Conservation (phyloP, 2,888 invertebrate species). For the Griposia aprilina region DNA sequence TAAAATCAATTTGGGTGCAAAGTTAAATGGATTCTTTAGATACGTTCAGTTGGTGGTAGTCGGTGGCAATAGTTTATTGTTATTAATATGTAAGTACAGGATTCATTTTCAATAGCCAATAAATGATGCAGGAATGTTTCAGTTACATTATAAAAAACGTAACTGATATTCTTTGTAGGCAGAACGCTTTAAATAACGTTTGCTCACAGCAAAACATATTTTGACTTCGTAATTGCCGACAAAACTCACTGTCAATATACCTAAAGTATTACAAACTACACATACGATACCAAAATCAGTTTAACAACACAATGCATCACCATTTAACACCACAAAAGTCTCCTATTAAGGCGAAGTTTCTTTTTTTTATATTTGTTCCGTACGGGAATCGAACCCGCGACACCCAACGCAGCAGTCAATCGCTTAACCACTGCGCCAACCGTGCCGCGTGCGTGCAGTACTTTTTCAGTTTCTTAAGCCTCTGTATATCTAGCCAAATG, state of each 20-base stretch:
- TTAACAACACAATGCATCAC: neutral
- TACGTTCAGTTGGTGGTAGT: neutral
- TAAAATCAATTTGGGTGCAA: constrained; percentile 38
- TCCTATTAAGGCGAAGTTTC: constrained; percentile 6
- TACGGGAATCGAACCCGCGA: too few species aligned
- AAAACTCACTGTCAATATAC: neutral
- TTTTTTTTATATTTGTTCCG: too few species aligned
- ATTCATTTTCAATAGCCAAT: neutral
- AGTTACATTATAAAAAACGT: neutral
- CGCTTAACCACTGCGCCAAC: too few species aligned
- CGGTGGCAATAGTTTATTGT: neutral
- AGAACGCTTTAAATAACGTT: neutral
- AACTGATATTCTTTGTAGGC: neutral
- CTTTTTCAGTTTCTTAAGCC: too few species aligned
- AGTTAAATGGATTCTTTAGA: constrained; percentile 4
- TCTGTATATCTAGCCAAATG: too few species aligned
- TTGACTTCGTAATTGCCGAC: neutral
- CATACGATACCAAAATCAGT: neutral
- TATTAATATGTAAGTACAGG: neutral
- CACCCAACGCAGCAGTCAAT: too few species aligned
- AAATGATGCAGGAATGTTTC: neutral
- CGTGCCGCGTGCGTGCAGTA: too few species aligned
- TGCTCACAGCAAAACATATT: too few species aligned
- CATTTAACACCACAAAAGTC: neutral
- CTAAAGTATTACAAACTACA: neutral